Evolutionary conservation across 1,140 invertebrate species (phyloP).

Genomic region (Triops longicaudatus): DNA sequence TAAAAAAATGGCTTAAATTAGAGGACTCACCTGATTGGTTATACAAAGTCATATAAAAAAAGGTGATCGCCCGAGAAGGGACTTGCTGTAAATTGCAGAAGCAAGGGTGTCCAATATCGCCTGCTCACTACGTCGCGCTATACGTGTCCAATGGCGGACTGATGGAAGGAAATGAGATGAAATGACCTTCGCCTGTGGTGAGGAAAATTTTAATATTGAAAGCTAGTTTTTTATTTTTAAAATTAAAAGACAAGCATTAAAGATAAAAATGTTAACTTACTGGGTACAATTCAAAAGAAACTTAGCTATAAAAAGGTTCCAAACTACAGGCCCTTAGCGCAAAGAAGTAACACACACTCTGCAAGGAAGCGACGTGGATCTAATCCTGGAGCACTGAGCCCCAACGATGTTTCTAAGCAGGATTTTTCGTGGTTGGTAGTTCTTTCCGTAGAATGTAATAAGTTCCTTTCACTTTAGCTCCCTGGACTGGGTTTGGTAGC

Average conservation of each 20-base stretch:
- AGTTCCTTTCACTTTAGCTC: neutral
- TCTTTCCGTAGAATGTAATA: neutral
- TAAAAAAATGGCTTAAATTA: neutral
- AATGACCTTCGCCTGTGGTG: neutral
- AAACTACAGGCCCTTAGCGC: neutral
- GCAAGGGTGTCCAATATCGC: constrained; percentile 9
- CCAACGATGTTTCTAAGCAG: neutral
- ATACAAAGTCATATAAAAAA: constrained; percentile 29
- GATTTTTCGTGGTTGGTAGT: neutral
- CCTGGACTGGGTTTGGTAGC: no score
- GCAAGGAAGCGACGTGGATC: neutral
- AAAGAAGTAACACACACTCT: neutral
- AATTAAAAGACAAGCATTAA: no score
- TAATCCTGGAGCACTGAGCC: neutral
- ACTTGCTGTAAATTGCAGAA: constrained; percentile 7
- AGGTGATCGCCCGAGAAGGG: neutral
- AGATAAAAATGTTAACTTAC: neutral
- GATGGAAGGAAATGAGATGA: neutral
- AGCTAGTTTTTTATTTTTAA: neutral
- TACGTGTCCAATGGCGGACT: constrained; percentile 10
- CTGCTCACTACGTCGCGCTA: neutral
- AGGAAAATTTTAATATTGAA: neutral
- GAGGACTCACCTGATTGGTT: constrained; percentile 23
- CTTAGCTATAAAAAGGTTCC: neutral
- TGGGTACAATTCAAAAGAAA: neutral